Conservation (phyloP, 1,140 invertebrate species). For the Paraescarpia echinospica region DNA sequence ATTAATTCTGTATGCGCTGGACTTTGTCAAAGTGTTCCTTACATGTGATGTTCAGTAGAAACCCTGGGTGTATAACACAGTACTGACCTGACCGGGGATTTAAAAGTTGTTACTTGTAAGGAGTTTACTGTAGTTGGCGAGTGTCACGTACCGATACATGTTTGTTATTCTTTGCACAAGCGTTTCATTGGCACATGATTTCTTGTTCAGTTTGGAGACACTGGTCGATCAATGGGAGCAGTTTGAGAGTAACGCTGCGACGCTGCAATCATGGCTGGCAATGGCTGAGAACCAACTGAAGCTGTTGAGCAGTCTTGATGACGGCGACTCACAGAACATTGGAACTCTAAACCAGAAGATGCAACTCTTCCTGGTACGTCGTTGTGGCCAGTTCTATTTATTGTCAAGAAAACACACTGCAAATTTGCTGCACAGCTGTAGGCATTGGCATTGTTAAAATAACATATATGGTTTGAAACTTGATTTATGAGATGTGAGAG, state of each 20-base stretch:
- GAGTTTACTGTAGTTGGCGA: too few species aligned
- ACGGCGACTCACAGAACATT: slow-evolving; percentile 47
- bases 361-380: slow-evolving; percentile 50
- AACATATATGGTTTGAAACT: neutral
- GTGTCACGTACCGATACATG: too few species aligned
- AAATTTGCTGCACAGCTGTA: neutral
- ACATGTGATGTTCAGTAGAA: too few species aligned
- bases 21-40: too few species aligned
- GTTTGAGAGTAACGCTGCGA: slow-evolving; percentile 48
- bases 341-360: slow-evolving; percentile 44
- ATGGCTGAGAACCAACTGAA: slow-evolving; percentile 43
- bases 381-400: neutral
- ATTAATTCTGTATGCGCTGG: too few species aligned
- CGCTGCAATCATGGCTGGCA: slow-evolving; percentile 46
- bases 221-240: slow-evolving; percentile 46
- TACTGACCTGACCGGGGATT: too few species aligned
- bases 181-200: neutral
- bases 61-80: too few species aligned
- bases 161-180: neutral
- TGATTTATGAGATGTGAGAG: neutral
- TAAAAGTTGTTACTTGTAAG: too few species aligned
- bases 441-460: neutral
- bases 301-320: slow-evolving; percentile 41
- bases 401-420: neutral
- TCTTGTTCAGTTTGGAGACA: slow-evolving; percentile 44